These are phyloP conservation scores for Drosophila micromelanica DNA, from an alignment of 1,140 invertebrate species.

Conservation along the genomic window DNA sequence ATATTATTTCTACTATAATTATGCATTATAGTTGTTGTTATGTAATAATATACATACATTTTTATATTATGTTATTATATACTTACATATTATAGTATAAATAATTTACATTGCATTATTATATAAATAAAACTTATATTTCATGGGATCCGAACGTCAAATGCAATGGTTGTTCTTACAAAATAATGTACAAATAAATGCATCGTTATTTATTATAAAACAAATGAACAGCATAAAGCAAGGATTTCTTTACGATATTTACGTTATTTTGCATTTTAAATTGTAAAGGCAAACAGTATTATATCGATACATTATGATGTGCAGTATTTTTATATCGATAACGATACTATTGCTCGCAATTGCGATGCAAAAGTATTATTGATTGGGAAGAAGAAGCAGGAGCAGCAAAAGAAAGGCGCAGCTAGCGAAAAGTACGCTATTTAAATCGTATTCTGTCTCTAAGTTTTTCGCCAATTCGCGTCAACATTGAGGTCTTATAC, in stretches of 20 bases:
- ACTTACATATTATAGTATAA: no score
- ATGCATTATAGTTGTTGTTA: no score
- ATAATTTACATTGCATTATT: no score
- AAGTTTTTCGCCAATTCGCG: constrained; percentile 22
- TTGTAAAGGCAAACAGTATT: background rate
- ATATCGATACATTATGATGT: background rate
- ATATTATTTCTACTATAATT: no score
- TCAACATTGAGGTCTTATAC: constrained; percentile 1
- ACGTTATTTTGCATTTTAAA: background rate
- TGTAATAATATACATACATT: no score
- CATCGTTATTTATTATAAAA: background rate
- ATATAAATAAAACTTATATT: no score
- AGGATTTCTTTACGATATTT: background rate
- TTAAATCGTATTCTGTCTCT: constrained; percentile 40
- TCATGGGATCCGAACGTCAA: no score
- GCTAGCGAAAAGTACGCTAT: constrained; percentile 52
- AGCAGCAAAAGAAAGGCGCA: constrained; percentile 72
- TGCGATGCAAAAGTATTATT: constrained; percentile 59
- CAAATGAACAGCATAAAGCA: background rate
- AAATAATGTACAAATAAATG: no score
- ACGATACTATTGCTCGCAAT: constrained; percentile 7
- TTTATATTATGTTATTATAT: no score
- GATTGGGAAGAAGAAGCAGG: constrained; percentile 65
- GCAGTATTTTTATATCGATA: constrained; percentile 25
- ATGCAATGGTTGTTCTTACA: no score